A percentile compares a stretch with the other conserved stretches of the same genome.
Conservation (phyloP, 1,140 invertebrate genomes). For the Ceratitis capitata region DNA sequence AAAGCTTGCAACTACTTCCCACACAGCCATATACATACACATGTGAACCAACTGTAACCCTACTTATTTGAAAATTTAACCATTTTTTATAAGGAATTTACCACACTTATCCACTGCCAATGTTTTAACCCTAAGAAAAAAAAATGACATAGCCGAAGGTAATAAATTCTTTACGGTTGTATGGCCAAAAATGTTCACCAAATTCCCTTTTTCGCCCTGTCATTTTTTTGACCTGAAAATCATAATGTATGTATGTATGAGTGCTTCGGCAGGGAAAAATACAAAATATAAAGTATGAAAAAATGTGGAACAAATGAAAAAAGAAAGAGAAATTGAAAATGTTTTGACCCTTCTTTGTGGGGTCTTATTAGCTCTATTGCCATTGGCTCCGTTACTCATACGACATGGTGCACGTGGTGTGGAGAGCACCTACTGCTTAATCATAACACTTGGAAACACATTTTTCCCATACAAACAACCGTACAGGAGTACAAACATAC, state of each 20-base stretch:
- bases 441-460: background rate
- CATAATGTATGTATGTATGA: background rate
- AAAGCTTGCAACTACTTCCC: no score
- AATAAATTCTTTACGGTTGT: slow-evolving; percentile 19
- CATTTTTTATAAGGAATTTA: background rate
- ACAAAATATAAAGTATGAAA: background rate
- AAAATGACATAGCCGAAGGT: background rate
- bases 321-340: background rate
- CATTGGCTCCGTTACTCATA: slow-evolving; percentile 1
- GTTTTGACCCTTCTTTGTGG: background rate
- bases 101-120: background rate
- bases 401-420: background rate
- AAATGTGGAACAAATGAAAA: background rate
- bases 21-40: no score
- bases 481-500: background rate
- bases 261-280: no score
- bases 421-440: background rate
- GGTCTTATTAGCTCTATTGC: background rate
- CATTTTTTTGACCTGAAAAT: no score
- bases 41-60: no score
- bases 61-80: background rate
- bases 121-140: no score
- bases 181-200: background rate
- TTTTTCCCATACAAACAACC: background rate
- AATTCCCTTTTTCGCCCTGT: background rate